Conservation (phyloP, 2,888 invertebrate species). For the Yponomeuta sedellus region DNA sequence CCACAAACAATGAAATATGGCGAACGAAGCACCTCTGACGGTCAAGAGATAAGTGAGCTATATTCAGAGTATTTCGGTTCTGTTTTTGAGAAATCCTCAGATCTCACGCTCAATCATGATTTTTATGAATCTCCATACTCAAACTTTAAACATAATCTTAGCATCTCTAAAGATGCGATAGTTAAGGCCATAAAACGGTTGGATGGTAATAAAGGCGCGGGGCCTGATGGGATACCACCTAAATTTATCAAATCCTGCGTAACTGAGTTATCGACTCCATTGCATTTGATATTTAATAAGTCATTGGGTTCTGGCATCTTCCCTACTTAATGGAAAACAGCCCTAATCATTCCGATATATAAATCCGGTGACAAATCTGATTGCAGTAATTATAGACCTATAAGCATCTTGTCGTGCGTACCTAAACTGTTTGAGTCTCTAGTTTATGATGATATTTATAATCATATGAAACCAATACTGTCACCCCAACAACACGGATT, state of each 20-base stretch:
- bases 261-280: too few species aligned
- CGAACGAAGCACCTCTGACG: not conserved
- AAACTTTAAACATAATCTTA: too few species aligned
- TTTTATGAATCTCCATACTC: too few species aligned
- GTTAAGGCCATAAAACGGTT: not conserved
- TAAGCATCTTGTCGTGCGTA: slow-evolving; percentile 20
- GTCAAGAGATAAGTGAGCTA: not conserved
- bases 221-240: not conserved
- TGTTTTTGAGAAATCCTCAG: not conserved
- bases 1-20: not conserved
- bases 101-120: not conserved
- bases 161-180: not conserved
- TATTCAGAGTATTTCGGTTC: not conserved
- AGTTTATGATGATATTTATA: not conserved
- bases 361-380: slow-evolving; percentile 20
- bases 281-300: slow-evolving; percentile 17
- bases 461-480: not conserved
- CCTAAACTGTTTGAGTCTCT: slow-evolving; percentile 10
- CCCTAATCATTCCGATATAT: slow-evolving; percentile 19
- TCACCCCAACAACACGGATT: not conserved
- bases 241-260: not conserved
- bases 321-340: slow-evolving; percentile 20
- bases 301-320: slow-evolving; percentile 20
- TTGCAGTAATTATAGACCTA: slow-evolving; percentile 21
- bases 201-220: slow-evolving; percentile 5